phyloP scores from a whole-genome alignment of 2,113 vertebrate genomes.

The Tapirus terrestris region DNA sequence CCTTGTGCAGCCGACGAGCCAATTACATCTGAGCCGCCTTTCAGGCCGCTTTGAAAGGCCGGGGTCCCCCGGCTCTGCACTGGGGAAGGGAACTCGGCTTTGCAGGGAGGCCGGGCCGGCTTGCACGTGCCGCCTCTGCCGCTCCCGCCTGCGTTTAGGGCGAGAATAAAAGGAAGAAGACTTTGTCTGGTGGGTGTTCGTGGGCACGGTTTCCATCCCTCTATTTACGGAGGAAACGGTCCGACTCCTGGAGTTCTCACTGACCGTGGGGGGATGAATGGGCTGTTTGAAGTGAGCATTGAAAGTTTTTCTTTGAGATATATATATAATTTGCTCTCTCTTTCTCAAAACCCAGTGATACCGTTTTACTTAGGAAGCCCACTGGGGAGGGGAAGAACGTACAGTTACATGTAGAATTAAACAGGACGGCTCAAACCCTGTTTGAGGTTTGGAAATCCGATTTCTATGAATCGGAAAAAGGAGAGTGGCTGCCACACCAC shows the following conservation, averaged over 20 bases:
- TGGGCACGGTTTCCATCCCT: not conserved
- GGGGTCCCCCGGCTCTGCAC: constrained; percentile 60
- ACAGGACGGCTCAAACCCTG: not conserved
- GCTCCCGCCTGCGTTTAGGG: not conserved
- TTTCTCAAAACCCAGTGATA: not conserved
- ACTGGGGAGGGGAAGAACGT: not conserved
- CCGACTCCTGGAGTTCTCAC: constrained; percentile 75
- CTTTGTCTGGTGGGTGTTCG: not conserved
- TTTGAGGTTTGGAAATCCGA: not conserved
- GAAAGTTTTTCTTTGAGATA: constrained; percentile 64
- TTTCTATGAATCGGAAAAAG: not conserved
- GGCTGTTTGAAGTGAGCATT: constrained; percentile 78
- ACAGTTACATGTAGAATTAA: not conserved
- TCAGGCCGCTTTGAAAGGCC: constrained; percentile 77
- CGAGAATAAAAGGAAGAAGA: constrained; percentile 68
- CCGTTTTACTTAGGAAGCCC: not conserved
- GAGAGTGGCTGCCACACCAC: not conserved
- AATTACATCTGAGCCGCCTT: constrained; percentile 54
- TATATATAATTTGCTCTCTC: not conserved
- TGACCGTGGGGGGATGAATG: constrained; percentile 67
- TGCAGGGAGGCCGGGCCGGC: constrained; percentile 65
- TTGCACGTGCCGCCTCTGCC: constrained; percentile 6
- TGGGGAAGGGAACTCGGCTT: constrained; percentile 42
- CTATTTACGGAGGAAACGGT: constrained; percentile 79
- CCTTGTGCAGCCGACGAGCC: not conserved